A percentile compares a stretch with the other conserved stretches of the same genome.
Conservation (phyloP, 2,888 invertebrate genomes). For the Drosophila greeni region DNA sequence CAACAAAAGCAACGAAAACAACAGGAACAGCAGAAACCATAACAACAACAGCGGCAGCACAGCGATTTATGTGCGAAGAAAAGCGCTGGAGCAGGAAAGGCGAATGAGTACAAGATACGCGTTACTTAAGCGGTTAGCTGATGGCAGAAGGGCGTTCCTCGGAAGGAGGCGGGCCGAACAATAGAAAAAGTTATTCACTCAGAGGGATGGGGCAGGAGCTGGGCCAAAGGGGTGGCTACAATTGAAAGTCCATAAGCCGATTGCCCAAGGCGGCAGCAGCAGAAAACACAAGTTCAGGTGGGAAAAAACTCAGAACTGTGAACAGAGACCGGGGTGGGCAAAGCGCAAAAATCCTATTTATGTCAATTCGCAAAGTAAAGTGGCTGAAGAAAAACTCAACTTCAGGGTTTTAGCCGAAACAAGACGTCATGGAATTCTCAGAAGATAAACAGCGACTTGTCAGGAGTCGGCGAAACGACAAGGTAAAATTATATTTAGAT, state of each 20-base stretch:
- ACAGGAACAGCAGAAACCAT: slow-evolving; percentile 4
- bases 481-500: slow-evolving; percentile 18
- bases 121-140: slow-evolving; percentile 45
- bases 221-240: slow-evolving; percentile 33
- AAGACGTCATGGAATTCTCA: slow-evolving; percentile 16
- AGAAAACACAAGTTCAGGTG: slow-evolving; percentile 30
- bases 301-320: slow-evolving; percentile 1
- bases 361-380: slow-evolving; percentile 30
- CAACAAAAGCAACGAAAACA: slow-evolving; percentile 14
- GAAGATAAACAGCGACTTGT: slow-evolving; percentile 25
- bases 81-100: slow-evolving; percentile 27
- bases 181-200: slow-evolving; percentile 20
- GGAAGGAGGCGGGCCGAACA: slow-evolving; percentile 16
- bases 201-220: background rate
- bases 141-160: slow-evolving; percentile 3
- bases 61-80: slow-evolving; percentile 43
- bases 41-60: slow-evolving; percentile 14
- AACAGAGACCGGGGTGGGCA: background rate
- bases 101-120: slow-evolving; percentile 43
- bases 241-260: slow-evolving; percentile 54
- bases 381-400: slow-evolving; percentile 24
- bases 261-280: slow-evolving; percentile 39
- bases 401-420: slow-evolving; percentile 16
- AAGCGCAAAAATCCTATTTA: slow-evolving; percentile 35
- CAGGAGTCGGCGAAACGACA: slow-evolving; percentile 12